Percentiles rank a stretch among this genome's conserved stretches.
Conservation (phyloP, 2,113 vertebrate species). For the Neotragus pygmaeus region DNA sequence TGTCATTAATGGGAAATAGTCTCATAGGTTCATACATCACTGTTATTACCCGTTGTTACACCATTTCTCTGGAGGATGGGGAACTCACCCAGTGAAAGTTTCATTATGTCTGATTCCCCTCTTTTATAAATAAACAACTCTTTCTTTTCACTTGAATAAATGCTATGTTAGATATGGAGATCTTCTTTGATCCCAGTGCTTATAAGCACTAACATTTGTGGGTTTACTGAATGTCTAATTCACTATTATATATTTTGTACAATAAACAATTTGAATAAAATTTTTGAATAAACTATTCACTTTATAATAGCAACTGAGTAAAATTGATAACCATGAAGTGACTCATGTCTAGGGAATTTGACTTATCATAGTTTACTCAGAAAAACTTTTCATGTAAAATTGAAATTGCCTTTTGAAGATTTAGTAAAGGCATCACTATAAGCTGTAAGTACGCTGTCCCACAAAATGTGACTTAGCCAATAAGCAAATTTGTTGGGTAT, state of each 20-base stretch:
- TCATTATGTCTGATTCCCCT: not conserved
- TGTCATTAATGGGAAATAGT: no score
- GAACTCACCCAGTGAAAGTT: not conserved
- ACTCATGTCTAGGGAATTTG: not conserved
- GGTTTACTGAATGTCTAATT: not conserved
- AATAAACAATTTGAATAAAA: not conserved
- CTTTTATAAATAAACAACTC: not conserved
- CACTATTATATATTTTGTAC: not conserved
- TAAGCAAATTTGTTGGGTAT: not conserved
- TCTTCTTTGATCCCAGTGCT: not conserved
- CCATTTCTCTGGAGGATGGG: not conserved
- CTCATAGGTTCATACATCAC: not conserved
- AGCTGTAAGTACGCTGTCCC: fast-evolving
- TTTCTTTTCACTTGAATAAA: not conserved
- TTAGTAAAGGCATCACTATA: not conserved
- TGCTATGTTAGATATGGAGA: not conserved
- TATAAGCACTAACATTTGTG: not conserved
- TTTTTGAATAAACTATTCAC: not conserved
- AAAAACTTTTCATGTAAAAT: not conserved
- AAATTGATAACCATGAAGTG: not conserved
- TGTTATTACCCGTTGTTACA: not conserved
- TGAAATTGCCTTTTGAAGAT: not conserved
- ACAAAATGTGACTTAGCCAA: not conserved
- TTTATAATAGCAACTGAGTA: not conserved
- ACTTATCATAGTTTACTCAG: not conserved